phyloP scores from a whole-genome alignment of 2,888 invertebrate genomes.

The Craniophora ligustri region DNA sequence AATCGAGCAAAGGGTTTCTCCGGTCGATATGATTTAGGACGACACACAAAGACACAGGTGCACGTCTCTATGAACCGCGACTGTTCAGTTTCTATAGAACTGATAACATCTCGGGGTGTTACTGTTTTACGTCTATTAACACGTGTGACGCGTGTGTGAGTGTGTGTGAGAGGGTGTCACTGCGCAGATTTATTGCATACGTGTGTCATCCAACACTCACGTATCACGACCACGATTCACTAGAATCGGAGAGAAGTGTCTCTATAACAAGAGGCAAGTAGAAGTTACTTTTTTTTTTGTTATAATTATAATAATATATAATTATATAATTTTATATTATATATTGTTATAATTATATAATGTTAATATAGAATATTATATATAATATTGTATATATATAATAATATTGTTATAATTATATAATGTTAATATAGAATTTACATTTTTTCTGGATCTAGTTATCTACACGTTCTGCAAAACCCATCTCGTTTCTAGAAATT shows the following conservation, averaged over 20 bases:
- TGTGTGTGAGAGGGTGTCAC: constrained; percentile 1
- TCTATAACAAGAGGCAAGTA: constrained; percentile 12
- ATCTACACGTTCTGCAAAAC: no score
- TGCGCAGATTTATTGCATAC: constrained; percentile 41
- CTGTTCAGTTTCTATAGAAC: constrained; percentile 44
- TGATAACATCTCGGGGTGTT: constrained; percentile 52
- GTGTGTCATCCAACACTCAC: constrained; percentile 11
- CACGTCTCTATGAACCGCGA: constrained; percentile 39
- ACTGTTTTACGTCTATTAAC: constrained; percentile 11
- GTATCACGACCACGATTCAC: constrained; percentile 15
- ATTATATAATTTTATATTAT: no score
- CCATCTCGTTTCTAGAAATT: no score
- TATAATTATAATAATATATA: no score
- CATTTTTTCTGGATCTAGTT: no score
- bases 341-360: no score
- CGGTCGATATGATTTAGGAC: constrained; percentile 61
- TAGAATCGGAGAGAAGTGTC: constrained; percentile 20
- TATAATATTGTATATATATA: no score
- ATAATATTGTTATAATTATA: no score
- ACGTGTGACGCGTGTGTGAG: constrained; percentile 7
- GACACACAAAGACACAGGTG: constrained; percentile 57
- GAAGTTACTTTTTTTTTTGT: not conserved
- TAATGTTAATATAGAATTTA: no score
- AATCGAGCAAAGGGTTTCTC: constrained; percentile 64
- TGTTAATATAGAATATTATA: no score